A percentile compares a stretch with the other conserved stretches of the same genome.
Evolutionary conservation across 2,113 vertebrate species (phyloP).

Genomic region (Gymnobelideus leadbeateri): DNA sequence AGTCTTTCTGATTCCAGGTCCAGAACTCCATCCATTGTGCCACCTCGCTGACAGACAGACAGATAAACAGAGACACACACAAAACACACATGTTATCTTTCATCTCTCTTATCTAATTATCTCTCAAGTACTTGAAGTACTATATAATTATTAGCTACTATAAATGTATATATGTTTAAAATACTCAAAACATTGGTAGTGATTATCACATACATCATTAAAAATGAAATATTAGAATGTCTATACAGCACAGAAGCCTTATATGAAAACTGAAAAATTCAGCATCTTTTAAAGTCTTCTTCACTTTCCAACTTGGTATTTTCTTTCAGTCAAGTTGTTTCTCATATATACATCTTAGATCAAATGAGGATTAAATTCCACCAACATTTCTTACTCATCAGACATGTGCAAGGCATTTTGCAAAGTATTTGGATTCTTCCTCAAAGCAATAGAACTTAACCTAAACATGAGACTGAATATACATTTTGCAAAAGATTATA

Average conservation of each 20-base stretch:
- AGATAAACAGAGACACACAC: too few species aligned
- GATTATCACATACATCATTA: background rate
- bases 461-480: conserved; percentile 7
- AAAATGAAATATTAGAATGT: background rate
- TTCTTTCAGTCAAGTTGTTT: background rate
- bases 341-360: background rate
- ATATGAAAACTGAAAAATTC: background rate
- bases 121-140: background rate
- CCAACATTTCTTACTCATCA: background rate
- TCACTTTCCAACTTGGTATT: background rate
- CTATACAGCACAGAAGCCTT: background rate
- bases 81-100: too few species aligned
- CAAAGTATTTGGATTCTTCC: background rate
- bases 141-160: background rate
- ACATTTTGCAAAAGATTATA: conserved; percentile 22
- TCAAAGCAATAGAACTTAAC: conserved; percentile 29
- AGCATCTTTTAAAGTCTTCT: background rate
- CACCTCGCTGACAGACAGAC: too few species aligned
- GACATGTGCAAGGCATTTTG: background rate
- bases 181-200: background rate
- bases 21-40: too few species aligned
- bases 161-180: background rate
- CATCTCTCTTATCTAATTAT: too few species aligned
- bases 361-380: background rate
- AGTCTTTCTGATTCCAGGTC: too few species aligned